Evolutionary conservation across 2,888 invertebrate species (phyloP).

Genomic region (Cheilosia grossa): DNA sequence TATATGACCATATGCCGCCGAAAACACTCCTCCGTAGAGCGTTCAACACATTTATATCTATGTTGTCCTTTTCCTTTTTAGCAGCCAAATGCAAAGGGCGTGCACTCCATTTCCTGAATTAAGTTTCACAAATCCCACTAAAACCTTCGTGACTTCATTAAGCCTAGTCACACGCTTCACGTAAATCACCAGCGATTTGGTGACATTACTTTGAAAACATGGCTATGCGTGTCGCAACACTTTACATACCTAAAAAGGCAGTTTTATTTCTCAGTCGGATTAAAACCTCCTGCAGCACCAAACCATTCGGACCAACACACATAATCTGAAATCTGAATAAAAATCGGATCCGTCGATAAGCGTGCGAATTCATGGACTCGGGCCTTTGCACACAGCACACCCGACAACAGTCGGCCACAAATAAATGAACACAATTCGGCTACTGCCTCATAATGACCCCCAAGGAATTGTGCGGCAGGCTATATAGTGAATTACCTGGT

Average conservation of each 20-base stretch:
- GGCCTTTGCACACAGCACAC: not conserved
- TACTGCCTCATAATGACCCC: conserved; percentile 65
- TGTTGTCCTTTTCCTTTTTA: too few species aligned
- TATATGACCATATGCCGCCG: not conserved
- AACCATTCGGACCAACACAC: conserved; percentile 10
- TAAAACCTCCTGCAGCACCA: conserved; percentile 7
- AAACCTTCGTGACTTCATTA: conserved; percentile 48
- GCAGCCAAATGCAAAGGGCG: too few species aligned
- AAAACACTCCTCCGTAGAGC: not conserved
- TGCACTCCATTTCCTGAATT: conserved; percentile 11
- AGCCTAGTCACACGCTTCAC: not conserved
- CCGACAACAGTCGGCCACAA: conserved; percentile 38
- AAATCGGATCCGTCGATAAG: conserved; percentile 46
- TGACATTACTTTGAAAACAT: conserved; percentile 25
- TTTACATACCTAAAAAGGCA: not conserved
- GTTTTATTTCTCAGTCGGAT: conserved; percentile 33
- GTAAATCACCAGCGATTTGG: conserved; percentile 31
- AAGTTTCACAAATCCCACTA: conserved; percentile 1
- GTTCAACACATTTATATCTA: too few species aligned
- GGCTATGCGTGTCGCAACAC: conserved; percentile 1
- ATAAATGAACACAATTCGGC: conserved; percentile 63
- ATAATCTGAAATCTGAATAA: conserved; percentile 43
- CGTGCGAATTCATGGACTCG: conserved; percentile 33
- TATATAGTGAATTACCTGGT: conserved; percentile 63
- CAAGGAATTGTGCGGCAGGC: conserved; percentile 61